Percentiles rank a stretch among this genome's conserved stretches.
phyloP scores from a whole-genome alignment of 2,113 vertebrate genomes.

The Neotoma lepida region DNA sequence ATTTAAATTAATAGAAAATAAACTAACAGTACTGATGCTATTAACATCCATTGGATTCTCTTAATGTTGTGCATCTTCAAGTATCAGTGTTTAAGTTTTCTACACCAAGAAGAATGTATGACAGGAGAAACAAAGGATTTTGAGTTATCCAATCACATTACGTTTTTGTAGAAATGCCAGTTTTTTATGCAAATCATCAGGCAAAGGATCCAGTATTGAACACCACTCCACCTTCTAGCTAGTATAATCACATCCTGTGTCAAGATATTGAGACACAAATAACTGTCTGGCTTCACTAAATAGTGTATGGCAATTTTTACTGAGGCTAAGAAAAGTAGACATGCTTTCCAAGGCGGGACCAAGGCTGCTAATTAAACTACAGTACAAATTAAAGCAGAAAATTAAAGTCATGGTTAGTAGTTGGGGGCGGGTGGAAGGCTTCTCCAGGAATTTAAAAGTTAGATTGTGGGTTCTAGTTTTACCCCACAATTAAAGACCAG shows the following conservation, averaged over 20 bases:
- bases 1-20: constrained; percentile 4
- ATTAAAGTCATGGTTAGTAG: constrained; percentile 3
- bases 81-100: constrained; percentile 8
- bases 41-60: neutral
- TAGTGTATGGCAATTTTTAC: neutral
- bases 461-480: neutral
- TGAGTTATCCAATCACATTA: neutral
- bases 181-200: neutral
- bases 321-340: constrained; percentile 42
- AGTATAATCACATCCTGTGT: constrained; percentile 10
- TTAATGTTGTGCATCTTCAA: constrained; percentile 4
- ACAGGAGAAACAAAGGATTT: constrained; percentile 1
- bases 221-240: neutral
- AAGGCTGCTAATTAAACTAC: constrained; percentile 59
- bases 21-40: neutral
- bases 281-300: constrained; percentile 45
- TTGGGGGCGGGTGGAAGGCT: neutral
- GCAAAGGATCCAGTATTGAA: neutral
- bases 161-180: neutral
- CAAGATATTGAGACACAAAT: constrained; percentile 50
- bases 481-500: neutral
- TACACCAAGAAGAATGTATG: neutral
- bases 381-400: constrained; percentile 46
- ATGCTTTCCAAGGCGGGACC: constrained; percentile 16
- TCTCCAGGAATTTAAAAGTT: neutral